Evolutionary conservation across 2,113 vertebrate species (phyloP).

Genomic region (Forbesichthys agassizii): DNA sequence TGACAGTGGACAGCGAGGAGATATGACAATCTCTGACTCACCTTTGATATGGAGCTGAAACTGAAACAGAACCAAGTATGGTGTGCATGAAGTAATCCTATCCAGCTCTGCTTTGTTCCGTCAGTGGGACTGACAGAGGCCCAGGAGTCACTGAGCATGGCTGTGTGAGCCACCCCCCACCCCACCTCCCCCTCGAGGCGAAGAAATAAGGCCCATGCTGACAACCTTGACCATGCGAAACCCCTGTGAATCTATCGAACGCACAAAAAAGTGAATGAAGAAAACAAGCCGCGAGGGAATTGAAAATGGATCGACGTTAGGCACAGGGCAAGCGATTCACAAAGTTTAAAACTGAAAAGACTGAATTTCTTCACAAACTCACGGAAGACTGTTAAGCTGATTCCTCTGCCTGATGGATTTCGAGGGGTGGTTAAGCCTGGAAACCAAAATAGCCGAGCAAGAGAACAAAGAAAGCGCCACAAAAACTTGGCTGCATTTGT

Average conservation of each 20-base stretch:
- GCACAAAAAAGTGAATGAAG: constrained; percentile 31
- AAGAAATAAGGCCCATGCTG: constrained; percentile 31
- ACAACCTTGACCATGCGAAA: constrained; percentile 38
- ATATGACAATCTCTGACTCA: no score
- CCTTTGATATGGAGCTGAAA: no score
- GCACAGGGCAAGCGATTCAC: constrained; percentile 3
- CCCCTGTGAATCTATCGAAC: constrained; percentile 34
- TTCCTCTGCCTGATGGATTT: constrained; percentile 26
- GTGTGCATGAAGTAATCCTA: constrained; percentile 46
- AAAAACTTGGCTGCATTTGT: constrained; percentile 48
- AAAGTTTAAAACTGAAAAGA: constrained; percentile 18
- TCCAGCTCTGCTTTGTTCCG: constrained; percentile 56
- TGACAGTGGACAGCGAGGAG: no score
- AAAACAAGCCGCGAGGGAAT: neutral
- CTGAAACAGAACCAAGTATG: constrained; percentile 28
- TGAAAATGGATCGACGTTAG: constrained; percentile 8
- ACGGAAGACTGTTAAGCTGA: constrained; percentile 16
- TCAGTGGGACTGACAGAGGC: constrained; percentile 55
- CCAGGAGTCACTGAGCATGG: constrained; percentile 34
- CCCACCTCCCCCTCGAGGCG: constrained; percentile 27
- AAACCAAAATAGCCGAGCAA: constrained; percentile 35
- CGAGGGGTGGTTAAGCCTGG: constrained; percentile 22
- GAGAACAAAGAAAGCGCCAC: constrained; percentile 40
- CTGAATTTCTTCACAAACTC: constrained; percentile 6
- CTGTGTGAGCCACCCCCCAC: constrained; percentile 30